phyloP scores from a whole-genome alignment of 2,797 vertebrate genomes.

The Chelon labrosus region DNA sequence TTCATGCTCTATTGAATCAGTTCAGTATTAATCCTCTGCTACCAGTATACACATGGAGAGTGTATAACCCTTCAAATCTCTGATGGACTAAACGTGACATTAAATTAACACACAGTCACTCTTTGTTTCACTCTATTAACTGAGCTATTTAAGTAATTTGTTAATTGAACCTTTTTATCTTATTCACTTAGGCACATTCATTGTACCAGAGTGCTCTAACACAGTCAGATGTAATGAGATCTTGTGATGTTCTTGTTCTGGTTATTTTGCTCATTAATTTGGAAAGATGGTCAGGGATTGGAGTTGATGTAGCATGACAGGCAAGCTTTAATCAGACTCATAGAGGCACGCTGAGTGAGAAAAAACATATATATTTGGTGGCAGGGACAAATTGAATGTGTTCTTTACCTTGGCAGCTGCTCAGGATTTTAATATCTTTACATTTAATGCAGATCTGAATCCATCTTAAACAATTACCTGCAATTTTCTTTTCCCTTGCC shows the following conservation, averaged over 20 bases:
- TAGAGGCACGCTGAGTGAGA: slow-evolving; percentile 35
- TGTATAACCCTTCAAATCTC: slow-evolving; percentile 8
- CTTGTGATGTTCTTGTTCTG: slow-evolving; percentile 79
- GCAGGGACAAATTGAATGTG: slow-evolving; percentile 1
- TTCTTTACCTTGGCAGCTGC: slow-evolving; percentile 5
- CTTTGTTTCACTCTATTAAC: slow-evolving; percentile 45
- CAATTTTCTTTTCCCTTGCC: slow-evolving; percentile 19
- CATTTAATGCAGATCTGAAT: neutral
- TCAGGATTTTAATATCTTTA: neutral
- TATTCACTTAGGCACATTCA: slow-evolving; percentile 68
- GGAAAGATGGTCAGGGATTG: slow-evolving; percentile 66
- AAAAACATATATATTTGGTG: slow-evolving; percentile 28
- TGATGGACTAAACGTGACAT: slow-evolving; percentile 25
- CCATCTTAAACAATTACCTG: slow-evolving; percentile 2
- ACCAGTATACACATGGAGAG: slow-evolving; percentile 5
- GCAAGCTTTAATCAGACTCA: slow-evolving; percentile 59
- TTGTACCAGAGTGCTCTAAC: slow-evolving; percentile 61
- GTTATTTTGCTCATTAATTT: slow-evolving; percentile 84
- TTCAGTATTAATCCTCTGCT: slow-evolving; percentile 18
- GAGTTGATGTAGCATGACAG: slow-evolving; percentile 75
- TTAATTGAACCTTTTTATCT: slow-evolving; percentile 69
- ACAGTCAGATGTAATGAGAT: slow-evolving; percentile 76
- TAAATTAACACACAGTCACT: slow-evolving; percentile 10
- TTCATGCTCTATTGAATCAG: slow-evolving; percentile 12
- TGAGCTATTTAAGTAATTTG: slow-evolving; percentile 65